Conservation (phyloP, 2,113 vertebrate species). For the Hyaena hyaena region DNA sequence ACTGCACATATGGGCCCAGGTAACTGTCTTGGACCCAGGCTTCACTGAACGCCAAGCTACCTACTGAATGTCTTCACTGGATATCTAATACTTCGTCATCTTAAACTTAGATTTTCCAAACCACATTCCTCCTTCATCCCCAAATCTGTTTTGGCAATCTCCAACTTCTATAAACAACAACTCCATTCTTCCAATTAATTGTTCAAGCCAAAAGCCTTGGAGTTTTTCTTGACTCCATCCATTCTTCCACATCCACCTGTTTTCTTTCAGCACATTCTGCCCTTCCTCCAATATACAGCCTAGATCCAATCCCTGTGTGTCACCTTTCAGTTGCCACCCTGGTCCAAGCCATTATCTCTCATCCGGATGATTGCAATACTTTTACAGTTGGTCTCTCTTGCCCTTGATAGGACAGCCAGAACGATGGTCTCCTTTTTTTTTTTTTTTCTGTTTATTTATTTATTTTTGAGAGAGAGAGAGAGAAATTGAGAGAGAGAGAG, state of each 20-base stretch:
- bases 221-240: neutral
- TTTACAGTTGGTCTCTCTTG: neutral
- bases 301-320: neutral
- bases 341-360: neutral
- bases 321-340: neutral
- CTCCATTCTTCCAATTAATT: neutral
- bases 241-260: neutral
- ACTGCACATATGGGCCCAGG: neutral
- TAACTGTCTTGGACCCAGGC: neutral
- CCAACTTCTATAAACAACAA: neutral
- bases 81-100: neutral
- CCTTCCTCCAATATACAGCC: neutral
- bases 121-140: neutral
- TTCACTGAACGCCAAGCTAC: neutral
- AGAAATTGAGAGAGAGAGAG: too few species aligned
- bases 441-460: too few species aligned
- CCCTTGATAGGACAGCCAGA: neutral
- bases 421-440: too few species aligned
- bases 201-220: neutral
- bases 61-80: neutral
- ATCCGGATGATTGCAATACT: neutral
- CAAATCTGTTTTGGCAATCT: neutral
- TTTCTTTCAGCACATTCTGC: neutral
- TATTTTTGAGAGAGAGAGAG: too few species aligned
- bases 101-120: slow-evolving; percentile 30